Percentiles rank a stretch among this genome's conserved stretches.
These are phyloP conservation scores for Ameiurus melas DNA, from an alignment of 2,113 vertebrate species.

Conservation along the genomic window DNA sequence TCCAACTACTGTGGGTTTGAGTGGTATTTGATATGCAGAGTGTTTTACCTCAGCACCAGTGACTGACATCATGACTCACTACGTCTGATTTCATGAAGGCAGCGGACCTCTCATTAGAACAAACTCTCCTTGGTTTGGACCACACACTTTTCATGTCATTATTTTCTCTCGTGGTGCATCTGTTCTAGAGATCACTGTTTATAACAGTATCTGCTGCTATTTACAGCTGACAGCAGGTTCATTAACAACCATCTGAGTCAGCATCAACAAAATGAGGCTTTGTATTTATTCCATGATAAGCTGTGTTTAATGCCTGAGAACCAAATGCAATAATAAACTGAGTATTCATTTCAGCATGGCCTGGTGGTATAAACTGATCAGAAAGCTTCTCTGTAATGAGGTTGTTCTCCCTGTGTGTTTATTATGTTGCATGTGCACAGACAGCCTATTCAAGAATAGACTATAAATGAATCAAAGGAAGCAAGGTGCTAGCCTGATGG, in stretches of 20 bases:
- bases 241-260: constrained; percentile 55
- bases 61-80: constrained; percentile 20
- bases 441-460: not conserved
- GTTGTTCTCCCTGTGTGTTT: not conserved
- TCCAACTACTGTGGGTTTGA: not conserved
- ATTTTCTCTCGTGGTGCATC: constrained; percentile 40
- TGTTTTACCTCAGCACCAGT: constrained; percentile 10
- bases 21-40: not conserved
- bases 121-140: not conserved
- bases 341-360: not conserved
- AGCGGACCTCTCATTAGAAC: constrained; percentile 1
- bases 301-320: not conserved
- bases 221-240: constrained; percentile 55
- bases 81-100: not conserved
- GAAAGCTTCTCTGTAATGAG: not conserved
- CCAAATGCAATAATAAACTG: not conserved
- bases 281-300: not conserved
- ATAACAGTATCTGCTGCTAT: constrained; percentile 51
- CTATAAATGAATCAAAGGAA: not conserved
- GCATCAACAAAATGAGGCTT: constrained; percentile 20
- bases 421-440: not conserved
- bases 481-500: not conserved
- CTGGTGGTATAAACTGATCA: not conserved
- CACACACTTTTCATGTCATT: constrained; percentile 45
- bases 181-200: constrained; percentile 46